Evolutionary conservation across 2,888 invertebrate genomes (phyloP), one percentile per base, ranked within the genome.

Genomic region (Dryobota labecula): DNA sequence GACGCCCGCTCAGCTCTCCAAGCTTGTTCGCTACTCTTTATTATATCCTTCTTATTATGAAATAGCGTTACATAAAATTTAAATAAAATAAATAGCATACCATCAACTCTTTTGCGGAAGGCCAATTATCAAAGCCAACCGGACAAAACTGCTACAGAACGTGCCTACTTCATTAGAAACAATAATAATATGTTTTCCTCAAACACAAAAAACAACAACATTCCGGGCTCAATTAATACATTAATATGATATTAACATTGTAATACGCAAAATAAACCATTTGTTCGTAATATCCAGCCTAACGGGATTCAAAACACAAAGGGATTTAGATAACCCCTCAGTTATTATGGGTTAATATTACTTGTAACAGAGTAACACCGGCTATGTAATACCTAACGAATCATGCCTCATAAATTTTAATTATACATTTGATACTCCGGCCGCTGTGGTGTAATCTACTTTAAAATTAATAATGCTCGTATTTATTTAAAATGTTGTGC

Each of bases 371-470:
- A 90, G 86, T 87, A 87, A 87, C 87, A 90, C 86, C 20, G 84
- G 85, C 86, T 82, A 88, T 87, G 86, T 87, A 87, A 88, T 88
- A 89, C 88, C 84, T 85, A 89, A 89, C 89, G 87, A 92, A 90
- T 92, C 87, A 90, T 89, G 88, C 87, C 87, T 90, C 88, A 92
- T 93, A 93, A 92, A 92, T 94, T 93, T 92, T 94, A 93, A 93
- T 94, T 92, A 92, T 90, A 86, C 89, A 91, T 92, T 91, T 93
- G 91, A 92, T 92, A 92, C 90, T 83, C 86, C 43, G 82, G 80
- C 80, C 81, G 80, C 76, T 87, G 79, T 68, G 72, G 78, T 73
- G 80, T 88, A 87, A 88, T 87, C 87, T 86, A 87, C 84, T 89
- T 86, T 80, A 83, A 82, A 86, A 89, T 87, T 89, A 88, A 86